Conservation (phyloP, 2,888 invertebrate species). For the Hypsopygia costalis region DNA sequence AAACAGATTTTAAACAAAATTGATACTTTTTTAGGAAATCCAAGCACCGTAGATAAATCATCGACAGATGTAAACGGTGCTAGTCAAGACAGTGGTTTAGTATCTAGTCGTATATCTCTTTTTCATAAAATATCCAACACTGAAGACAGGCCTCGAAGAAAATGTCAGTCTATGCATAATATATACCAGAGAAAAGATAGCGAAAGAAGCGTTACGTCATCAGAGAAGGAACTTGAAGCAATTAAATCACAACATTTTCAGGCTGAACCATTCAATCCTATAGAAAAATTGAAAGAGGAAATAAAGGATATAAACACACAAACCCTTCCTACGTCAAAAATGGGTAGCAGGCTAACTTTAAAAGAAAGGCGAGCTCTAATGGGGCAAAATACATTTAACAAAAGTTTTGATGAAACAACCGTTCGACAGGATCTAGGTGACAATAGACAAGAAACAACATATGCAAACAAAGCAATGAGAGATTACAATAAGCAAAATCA, state of each 20-base stretch:
- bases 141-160: conserved; percentile 47
- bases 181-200: conserved; percentile 41
- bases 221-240: conserved; percentile 20
- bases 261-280: conserved; percentile 5
- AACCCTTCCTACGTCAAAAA: conserved; percentile 5
- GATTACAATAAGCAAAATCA: conserved; percentile 28
- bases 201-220: conserved; percentile 21
- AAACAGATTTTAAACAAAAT: conserved; percentile 70
- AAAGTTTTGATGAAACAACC: conserved; percentile 38
- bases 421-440: conserved; percentile 8
- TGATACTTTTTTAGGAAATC: conserved; percentile 63
- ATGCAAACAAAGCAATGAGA: conserved; percentile 26
- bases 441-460: conserved; percentile 17
- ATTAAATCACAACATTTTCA: conserved; percentile 17
- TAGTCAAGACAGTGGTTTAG: conserved; percentile 62
- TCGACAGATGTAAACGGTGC: conserved; percentile 33
- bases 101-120: conserved; percentile 71
- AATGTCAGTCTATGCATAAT: conserved; percentile 55
- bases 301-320: conserved; percentile 2
- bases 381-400: conserved; percentile 30
- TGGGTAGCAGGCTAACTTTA: conserved; percentile 17
- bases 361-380: conserved; percentile 47
- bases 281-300: conserved; percentile 1
- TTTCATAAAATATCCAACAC: conserved; percentile 64
- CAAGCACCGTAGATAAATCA: conserved; percentile 36